Base-by-base conservation (phyloP, 1,140 invertebrate species). In the Amyelois transitella region DNA sequence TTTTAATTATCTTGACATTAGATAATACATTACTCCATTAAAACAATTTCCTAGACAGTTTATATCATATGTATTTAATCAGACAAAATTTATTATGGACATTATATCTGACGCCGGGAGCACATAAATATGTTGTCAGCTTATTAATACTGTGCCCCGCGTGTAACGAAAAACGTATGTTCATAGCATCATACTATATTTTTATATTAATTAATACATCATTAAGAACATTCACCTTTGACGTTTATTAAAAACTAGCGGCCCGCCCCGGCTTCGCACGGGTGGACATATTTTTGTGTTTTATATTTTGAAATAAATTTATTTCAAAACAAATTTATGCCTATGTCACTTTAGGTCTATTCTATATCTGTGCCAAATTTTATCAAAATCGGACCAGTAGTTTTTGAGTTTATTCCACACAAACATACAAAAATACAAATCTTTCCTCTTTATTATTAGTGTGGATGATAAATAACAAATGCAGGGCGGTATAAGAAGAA, bases 111-210 rank as follows among this genome's bases (percentile, higher is more conserved):
- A 61, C 72, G 65, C 56, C 62, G 21, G 53, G 66, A 64, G 48
- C 58, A 28, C 66, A 76, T 81, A 73, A 77, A 79, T 76, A 72
- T 71, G 69, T 81, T 81, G 70, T 67, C 76, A 64, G 66, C 62
- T 62, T 79, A 81, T 78, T 74, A 76, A 81, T 77, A 75, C 59
- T 25, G 55, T 59, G 66, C 66, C 63, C 64, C 69, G 67, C 57
- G 55, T 57, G 64, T 74, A 70, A 77, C 75, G 60, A 64, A 49
- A 53, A 62, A 64, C 62, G 67, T 44, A 55, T 61, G 64, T 68
- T 67, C 8, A 20, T 18, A 22, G 45, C n/a, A 21, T 48, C 45
- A 48, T 48, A 21, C 20, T 63, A 62, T 69, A 22, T 58, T 62
- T 66, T 66, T 60, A 44, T 60, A 55, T 50, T 50, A 56, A 59